A percentile compares a stretch with the other conserved stretches of the same genome.
phyloP scores from a whole-genome alignment of 2,888 invertebrate species.

The Lithophane semibrunnea region DNA sequence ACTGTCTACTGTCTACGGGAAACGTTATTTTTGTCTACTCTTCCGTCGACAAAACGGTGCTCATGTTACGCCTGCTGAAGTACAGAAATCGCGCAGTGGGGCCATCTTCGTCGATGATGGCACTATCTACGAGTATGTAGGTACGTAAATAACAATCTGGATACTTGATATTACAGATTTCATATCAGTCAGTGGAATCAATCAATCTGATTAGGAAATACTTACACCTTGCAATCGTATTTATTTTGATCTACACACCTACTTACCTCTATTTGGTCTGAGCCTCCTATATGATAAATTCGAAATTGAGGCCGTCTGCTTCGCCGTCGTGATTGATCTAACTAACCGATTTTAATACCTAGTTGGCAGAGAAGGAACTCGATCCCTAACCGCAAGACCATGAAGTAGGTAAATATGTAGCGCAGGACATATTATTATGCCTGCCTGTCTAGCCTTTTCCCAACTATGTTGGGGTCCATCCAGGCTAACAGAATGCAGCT shows the following conservation, averaged over 20 bases:
- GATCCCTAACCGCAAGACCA: background rate
- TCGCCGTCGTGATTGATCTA: background rate
- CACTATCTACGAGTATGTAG: too few relatives aligned
- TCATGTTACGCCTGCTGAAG: too few relatives aligned
- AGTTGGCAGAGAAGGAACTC: background rate
- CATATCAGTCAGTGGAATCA: conserved; percentile 27
- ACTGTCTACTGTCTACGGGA: too few relatives aligned
- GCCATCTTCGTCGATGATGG: too few relatives aligned
- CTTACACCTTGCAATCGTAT: background rate
- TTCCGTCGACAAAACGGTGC: too few relatives aligned
- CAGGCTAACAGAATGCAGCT: background rate
- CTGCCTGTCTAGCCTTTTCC: background rate
- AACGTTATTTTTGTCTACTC: too few relatives aligned
- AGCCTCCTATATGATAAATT: too few relatives aligned
- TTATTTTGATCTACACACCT: conserved; percentile 14
- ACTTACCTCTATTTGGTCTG: too few relatives aligned
- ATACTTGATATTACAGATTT: conserved; percentile 23
- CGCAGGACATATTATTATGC: background rate
- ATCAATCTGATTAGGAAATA: conserved; percentile 23
- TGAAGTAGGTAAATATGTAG: background rate
- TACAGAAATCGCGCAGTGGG: too few relatives aligned
- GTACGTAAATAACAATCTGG: conserved; percentile 12
- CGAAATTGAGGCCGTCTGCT: background rate
- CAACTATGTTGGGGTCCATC: background rate
- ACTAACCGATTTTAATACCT: background rate